Evolutionary conservation across 2,888 invertebrate genomes (phyloP).

Genomic region (Salticus scenicus): DNA sequence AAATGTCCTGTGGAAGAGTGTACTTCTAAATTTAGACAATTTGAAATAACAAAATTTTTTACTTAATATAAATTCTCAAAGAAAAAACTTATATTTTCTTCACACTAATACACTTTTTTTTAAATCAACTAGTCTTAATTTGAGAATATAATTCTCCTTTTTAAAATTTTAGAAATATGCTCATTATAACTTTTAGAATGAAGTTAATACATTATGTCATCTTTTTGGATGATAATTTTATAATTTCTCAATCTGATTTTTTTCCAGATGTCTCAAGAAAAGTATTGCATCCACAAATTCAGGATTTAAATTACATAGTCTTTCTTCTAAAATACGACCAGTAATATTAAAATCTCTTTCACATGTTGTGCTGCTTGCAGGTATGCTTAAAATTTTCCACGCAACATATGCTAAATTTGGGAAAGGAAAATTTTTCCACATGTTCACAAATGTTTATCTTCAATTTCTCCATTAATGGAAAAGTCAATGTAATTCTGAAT

Average conservation of each 20-base stretch:
- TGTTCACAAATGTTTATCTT: neutral
- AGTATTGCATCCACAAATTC: neutral
- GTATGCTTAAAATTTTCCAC: neutral
- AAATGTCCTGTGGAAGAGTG: too few species aligned
- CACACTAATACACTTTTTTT: too few species aligned
- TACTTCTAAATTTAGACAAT: too few species aligned
- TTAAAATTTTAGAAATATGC: too few species aligned
- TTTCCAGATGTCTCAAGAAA: neutral
- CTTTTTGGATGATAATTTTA: too few species aligned
- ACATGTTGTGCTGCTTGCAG: neutral
- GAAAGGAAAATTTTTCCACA: neutral
- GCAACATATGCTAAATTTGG: neutral
- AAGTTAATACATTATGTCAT: too few species aligned
- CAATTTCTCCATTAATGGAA: neutral
- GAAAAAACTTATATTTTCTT: too few species aligned
- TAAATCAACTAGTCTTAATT: too few species aligned
- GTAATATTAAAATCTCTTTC: neutral
- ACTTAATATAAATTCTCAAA: too few species aligned
- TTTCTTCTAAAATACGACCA: slow-evolving; percentile 1
- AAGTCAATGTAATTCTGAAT: neutral
- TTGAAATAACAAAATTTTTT: too few species aligned
- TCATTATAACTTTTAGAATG: too few species aligned
- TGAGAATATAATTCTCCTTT: too few species aligned
- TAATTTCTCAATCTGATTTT: neutral
- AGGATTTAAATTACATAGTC: neutral